These are phyloP conservation scores for Heterotis niloticus DNA, from an alignment of 2,113 vertebrate species.

Conservation along the genomic window DNA sequence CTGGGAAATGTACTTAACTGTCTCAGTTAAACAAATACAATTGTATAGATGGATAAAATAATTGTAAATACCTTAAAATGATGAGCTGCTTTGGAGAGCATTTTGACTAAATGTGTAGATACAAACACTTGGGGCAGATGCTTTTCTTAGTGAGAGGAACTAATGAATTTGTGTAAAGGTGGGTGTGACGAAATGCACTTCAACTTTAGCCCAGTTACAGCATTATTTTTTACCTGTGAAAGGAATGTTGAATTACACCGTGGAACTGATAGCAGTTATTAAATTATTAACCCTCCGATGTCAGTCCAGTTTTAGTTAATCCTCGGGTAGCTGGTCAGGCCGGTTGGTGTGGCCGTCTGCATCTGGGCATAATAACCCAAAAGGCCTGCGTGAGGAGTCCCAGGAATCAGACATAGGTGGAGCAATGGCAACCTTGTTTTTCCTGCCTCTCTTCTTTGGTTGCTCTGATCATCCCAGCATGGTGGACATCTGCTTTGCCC, in stretches of 20 bases:
- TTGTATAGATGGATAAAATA: no score
- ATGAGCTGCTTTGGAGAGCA: no score
- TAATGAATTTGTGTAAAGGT: no score
- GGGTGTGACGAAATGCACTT: no score
- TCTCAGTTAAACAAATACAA: no score
- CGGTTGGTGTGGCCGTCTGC: not conserved
- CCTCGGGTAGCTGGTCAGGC: not conserved
- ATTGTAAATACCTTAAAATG: no score
- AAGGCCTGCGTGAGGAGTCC: not conserved
- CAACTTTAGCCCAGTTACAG: no score
- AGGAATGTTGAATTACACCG: not conserved
- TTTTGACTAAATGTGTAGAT: no score
- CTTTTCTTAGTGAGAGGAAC: no score
- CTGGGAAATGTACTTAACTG: no score
- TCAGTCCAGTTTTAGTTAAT: not conserved
- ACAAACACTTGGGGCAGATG: no score
- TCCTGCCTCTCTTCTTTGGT: not conserved
- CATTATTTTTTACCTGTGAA: no score
- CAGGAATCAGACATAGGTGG: not conserved
- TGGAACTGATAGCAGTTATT: not conserved
- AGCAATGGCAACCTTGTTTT: not conserved
- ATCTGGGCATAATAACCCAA: conserved; percentile 4
- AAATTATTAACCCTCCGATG: not conserved
- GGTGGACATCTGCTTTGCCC: conserved; percentile 33
- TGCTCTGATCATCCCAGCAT: conserved; percentile 21